Conservation (phyloP, 2,797 vertebrate genomes). For the Emys orbicularis region DNA sequence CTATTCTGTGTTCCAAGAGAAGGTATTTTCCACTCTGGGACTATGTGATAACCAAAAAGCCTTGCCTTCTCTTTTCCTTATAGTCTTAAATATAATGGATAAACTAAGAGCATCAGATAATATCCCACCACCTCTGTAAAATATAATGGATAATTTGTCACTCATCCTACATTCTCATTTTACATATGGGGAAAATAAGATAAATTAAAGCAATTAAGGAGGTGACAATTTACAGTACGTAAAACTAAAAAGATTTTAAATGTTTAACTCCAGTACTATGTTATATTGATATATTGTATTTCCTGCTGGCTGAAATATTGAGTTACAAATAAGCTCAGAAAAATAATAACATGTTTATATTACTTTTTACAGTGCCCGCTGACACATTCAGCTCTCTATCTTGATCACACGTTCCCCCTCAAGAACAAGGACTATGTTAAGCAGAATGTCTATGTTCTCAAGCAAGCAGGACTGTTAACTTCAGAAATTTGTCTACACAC, state of each 20-base stretch:
- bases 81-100: not conserved
- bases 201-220: not conserved
- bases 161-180: not conserved
- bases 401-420: not conserved
- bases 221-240: not conserved
- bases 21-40: not conserved
- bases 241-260: not conserved
- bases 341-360: not conserved
- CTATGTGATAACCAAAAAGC: not conserved
- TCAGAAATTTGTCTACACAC: not conserved
- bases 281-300: not conserved
- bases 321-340: not conserved
- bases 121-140: not conserved
- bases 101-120: not conserved
- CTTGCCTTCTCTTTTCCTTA: not conserved
- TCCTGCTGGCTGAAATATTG: not conserved
- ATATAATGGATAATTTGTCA: not conserved
- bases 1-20: not conserved
- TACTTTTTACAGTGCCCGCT: not conserved
- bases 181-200: not conserved
- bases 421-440: not conserved
- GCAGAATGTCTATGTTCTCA: not conserved
- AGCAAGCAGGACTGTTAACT: not conserved
- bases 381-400: not conserved
- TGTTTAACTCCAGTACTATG: not conserved